phyloP scores from a whole-genome alignment of 1,140 invertebrate species.

The Penaeus vannamei region DNA sequence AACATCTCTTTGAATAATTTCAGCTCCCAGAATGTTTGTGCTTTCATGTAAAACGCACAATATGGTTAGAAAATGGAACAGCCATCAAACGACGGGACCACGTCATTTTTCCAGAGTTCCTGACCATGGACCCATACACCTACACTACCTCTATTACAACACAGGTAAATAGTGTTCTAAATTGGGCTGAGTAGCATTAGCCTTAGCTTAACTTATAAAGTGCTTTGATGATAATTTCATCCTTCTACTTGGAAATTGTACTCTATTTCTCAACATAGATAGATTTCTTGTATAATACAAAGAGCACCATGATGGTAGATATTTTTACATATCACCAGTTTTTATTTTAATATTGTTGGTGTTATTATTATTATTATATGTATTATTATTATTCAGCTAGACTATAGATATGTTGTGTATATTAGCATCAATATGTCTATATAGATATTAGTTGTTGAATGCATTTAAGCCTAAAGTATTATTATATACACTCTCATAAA shows the following conservation, averaged over 20 bases:
- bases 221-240: too few species aligned
- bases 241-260: too few species aligned
- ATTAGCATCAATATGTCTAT: background rate
- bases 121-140: constrained; percentile 84
- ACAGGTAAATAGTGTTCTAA: constrained; percentile 68
- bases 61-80: constrained; percentile 79
- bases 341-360: too few species aligned
- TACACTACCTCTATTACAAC: constrained; percentile 69
- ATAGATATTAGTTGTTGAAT: too few species aligned
- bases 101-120: constrained; percentile 87
- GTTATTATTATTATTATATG: too few species aligned
- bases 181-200: constrained; percentile 74
- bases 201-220: constrained; percentile 73
- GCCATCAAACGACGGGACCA: constrained; percentile 88
- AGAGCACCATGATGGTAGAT: too few species aligned
- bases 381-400: background rate
- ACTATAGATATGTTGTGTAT: too few species aligned
- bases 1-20: constrained; percentile 65
- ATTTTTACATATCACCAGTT: too few species aligned
- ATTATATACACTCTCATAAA: too few species aligned
- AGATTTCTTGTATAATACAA: too few species aligned
- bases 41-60: constrained; percentile 89
- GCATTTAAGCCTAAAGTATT: background rate
- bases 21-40: constrained; percentile 85
- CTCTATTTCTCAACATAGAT: too few species aligned